Conservation (phyloP, 2,888 invertebrate species). For the Reticulitermes lucifugus region DNA sequence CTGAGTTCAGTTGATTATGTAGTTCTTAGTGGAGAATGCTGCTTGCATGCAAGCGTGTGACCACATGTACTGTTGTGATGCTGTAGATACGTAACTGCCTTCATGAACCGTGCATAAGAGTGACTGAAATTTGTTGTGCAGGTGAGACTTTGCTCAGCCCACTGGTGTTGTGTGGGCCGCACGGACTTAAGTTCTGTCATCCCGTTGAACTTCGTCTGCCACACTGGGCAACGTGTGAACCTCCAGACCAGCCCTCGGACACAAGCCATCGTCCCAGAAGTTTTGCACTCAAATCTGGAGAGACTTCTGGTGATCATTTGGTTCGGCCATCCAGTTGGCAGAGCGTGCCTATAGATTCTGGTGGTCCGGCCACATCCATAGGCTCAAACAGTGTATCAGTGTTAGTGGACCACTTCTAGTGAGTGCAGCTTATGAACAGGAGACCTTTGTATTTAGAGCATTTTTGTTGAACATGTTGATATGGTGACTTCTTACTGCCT, state of each 20-base stretch:
- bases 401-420: conserved; percentile 89
- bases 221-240: conserved; percentile 77
- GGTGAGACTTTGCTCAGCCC: conserved; percentile 96
- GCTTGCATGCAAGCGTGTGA: too few species aligned
- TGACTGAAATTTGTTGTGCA: conserved; percentile 60
- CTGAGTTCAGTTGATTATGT: too few species aligned
- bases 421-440: neutral
- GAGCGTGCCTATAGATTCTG: conserved; percentile 87
- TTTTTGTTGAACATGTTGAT: too few species aligned
- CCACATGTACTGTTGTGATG: too few species aligned
- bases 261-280: conserved; percentile 67
- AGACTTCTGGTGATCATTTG: conserved; percentile 66
- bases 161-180: conserved; percentile 96
- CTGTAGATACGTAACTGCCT: neutral
- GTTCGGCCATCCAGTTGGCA: conserved; percentile 74
- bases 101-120: neutral
- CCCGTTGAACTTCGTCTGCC: conserved; percentile 94
- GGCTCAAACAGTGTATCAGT: conserved; percentile 90
- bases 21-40: too few species aligned
- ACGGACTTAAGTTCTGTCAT: conserved; percentile 86
- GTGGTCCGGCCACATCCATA: conserved; percentile 81
- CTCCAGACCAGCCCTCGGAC: conserved; percentile 69
- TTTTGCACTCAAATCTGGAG: conserved; percentile 82
- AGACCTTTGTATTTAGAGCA: too few species aligned
- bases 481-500: too few species aligned